Base-by-base conservation (phyloP, 2,113 vertebrate species). In the Lagopus muta region DNA sequence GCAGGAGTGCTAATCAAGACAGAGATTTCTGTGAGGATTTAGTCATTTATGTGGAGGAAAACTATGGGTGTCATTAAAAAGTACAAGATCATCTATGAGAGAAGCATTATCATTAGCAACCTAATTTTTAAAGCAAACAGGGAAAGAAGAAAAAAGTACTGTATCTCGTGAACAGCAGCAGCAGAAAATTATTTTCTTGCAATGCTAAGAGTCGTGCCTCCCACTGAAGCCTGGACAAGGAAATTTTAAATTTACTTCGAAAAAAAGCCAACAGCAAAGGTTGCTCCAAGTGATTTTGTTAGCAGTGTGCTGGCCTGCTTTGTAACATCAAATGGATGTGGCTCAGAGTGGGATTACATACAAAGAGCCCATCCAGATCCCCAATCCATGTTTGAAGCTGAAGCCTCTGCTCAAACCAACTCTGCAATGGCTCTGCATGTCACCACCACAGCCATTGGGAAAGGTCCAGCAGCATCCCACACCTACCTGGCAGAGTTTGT, bases 1-100 rank as follows among this genome's bases (percentile, higher is more conserved):
- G 98, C 98, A 98, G 98, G 98, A 98, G 98, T 98, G 98, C 98
- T 98, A 98, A 98, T 98, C 98, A 98, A 98, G 98, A 97, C 95
- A 93, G 97, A 98, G 97, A 98, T 98, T 96, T 98, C 97, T 98
- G 97, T 91, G 97, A 98, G 97, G 97, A 96, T 98, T 97, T 97
- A 98, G 98, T 98, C 97, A 98, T 98, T 98, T 98, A 97, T 98
- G 98, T 98, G 95, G 95, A 97, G 97, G 94, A 98, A 96, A 98
- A 97, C 97, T 97, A 98, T 89, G 97, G 96, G 96, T 96, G 97
- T 97, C 98, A 97, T 98, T 98, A 98, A 98, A 98, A 98, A 98
- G 97, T 97, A 98, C 97, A 97, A 97, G 97, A 98, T 98, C 96
- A 97, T 98, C 97, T 97, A 96, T 98, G 96, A 96, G 97, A 96